These are phyloP conservation scores for Unio pictorum DNA, from an alignment of 2,888 invertebrate species.

Conservation along the genomic window DNA sequence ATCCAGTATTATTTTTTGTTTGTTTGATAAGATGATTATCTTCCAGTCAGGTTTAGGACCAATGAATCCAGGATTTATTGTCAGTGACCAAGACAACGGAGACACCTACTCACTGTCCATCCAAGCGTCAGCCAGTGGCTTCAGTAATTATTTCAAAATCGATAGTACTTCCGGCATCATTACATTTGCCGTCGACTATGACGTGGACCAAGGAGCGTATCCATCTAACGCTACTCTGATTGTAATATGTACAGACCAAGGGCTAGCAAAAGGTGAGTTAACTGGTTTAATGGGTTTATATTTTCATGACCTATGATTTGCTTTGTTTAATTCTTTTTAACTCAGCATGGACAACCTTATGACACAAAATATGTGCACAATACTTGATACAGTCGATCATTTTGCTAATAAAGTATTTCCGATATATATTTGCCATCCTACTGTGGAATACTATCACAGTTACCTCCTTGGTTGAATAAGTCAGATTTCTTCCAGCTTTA, in stretches of 20 bases:
- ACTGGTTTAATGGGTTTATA: not conserved
- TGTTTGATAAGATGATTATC: not conserved
- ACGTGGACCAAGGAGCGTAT: constrained; percentile 29
- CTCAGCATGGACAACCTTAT: no score
- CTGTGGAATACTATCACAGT: no score
- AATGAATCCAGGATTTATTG: constrained; percentile 24
- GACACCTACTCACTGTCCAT: constrained; percentile 21
- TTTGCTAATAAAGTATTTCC: not conserved
- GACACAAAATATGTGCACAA: no score
- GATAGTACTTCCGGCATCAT: constrained; percentile 24
- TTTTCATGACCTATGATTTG: not conserved
- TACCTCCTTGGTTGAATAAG: no score
- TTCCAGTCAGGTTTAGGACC: constrained; percentile 15
- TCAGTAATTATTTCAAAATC: constrained; percentile 27
- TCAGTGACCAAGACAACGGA: constrained; percentile 28
- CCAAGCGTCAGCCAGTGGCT: constrained; percentile 11
- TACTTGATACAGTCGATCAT: no score
- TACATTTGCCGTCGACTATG: constrained; percentile 34
- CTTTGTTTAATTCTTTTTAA: no score
- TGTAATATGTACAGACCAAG: constrained; percentile 27
- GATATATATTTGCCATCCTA: not conserved
- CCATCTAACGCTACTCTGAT: constrained; percentile 21
- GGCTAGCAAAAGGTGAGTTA: constrained; percentile 17
- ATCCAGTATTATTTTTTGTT: no score
- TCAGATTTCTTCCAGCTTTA: no score